These are phyloP conservation scores for Hapalemur alaotrensis DNA, from an alignment of 2,797 vertebrate genomes.

Conservation along the genomic window DNA sequence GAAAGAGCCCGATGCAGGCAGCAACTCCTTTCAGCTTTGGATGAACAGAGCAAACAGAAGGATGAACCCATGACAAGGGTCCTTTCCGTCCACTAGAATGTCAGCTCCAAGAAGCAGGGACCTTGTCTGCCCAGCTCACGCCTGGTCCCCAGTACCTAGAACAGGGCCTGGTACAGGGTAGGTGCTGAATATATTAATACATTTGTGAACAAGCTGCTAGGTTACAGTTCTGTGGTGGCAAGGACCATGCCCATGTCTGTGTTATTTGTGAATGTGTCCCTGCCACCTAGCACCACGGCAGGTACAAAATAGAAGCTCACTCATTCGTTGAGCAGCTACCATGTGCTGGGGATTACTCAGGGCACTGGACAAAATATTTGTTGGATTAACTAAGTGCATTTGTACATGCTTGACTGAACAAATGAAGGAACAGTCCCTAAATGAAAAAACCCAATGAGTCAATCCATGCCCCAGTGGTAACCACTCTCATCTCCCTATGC, in stretches of 20 bases:
- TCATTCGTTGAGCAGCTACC: background rate
- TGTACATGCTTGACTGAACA: background rate
- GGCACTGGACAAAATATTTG: background rate
- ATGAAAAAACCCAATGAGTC: background rate
- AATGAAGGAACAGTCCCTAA: background rate
- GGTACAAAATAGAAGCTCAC: background rate
- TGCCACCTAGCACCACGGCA: no score
- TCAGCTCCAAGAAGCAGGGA: accelerated
- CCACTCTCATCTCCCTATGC: background rate
- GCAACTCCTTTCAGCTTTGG: background rate
- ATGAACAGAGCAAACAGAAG: background rate
- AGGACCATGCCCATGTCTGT: accelerated
- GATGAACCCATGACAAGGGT: no score
- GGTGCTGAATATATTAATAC: background rate
- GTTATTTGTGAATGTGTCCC: background rate
- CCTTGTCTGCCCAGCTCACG: background rate
- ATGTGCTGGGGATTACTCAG: background rate
- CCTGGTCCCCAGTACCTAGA: background rate
- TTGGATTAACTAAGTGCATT: background rate
- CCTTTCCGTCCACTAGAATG: accelerated
- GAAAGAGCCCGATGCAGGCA: background rate
- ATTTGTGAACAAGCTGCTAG: background rate
- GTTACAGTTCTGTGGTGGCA: background rate
- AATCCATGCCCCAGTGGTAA: background rate
- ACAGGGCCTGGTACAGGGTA: background rate